Base-by-base conservation (phyloP, 2,888 invertebrate genomes). In the Lamellibrachia columna region DNA sequence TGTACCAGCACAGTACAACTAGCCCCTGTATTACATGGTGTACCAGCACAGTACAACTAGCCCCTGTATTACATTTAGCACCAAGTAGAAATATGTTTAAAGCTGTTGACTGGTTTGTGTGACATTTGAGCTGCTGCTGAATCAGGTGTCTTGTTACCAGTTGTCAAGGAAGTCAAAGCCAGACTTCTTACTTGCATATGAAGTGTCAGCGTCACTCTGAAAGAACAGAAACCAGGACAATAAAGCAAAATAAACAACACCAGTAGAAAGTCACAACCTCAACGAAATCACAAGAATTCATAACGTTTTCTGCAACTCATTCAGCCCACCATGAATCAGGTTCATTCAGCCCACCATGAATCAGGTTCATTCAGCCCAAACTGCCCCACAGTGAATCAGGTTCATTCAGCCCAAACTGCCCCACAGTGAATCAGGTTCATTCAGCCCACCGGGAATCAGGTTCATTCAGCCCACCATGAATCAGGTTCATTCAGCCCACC, bases 301-400 rank as follows among this genome's bases (percentile, higher is more conserved):
- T 4, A 75, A 75, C 15, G n/a, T 22, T 22, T 75, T 75, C 22
- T 15, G 22, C 75, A 75, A 75, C 75, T 75, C n/a, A 75, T n/a
- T 75, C n/a, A 75, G 75, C 75, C 75, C 11, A 75, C n/a, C 75
- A 75, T 75, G 75, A 75, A 75, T 75, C 75, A 75, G 75, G n/a
- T n/a, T 75, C 6, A 75, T 22, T 75, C 75, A 22, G 75, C 22
- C 75, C 15, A 75, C 75, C 15, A 15, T 22, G 15, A 75, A 15
- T 15, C 28, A 28, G 28, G 28, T 28, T 28, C 28, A 28, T 28
- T 28, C 28, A 28, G 28, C 28, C 28, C 28, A 28, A 28, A 28
- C 28, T 28, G 28, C 28, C 40, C 40, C 40, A 40, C 40, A 0
- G 40, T 40, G 40, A 40, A 40, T 40, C 40, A 40, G 40, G 40